phyloP scores from a whole-genome alignment of 2,888 invertebrate genomes.

The Nebria salina region DNA sequence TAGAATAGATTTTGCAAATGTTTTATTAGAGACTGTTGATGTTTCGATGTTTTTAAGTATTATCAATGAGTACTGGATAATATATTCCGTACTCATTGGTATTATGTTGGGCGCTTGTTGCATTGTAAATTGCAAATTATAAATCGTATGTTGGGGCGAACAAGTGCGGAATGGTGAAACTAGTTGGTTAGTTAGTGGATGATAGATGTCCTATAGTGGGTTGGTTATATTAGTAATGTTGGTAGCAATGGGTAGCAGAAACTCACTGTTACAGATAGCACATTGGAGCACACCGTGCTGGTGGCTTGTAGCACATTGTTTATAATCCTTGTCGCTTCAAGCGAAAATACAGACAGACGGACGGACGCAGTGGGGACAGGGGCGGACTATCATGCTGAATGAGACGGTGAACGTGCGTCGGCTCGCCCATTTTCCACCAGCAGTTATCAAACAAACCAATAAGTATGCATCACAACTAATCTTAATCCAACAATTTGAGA shows the following conservation, averaged over 20 bases:
- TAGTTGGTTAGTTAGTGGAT: constrained; percentile 32
- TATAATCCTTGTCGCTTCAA: constrained; percentile 45
- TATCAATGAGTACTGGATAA: too few species aligned
- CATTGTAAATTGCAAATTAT: not conserved
- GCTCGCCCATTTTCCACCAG: constrained; percentile 11
- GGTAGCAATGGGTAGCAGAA: constrained; percentile 37
- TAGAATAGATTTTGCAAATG: too few species aligned
- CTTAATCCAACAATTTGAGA: too few species aligned
- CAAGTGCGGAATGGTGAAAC: too few species aligned
- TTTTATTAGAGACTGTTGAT: too few species aligned
- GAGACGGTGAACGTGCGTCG: constrained; percentile 9
- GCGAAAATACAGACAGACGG: constrained; percentile 26
- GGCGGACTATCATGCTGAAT: not conserved
- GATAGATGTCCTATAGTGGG: constrained; percentile 36
- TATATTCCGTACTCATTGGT: too few species aligned
- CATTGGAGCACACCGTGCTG: constrained; percentile 17
- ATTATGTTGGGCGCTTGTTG: not conserved
- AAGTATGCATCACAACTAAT: not conserved
- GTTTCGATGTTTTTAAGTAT: too few species aligned
- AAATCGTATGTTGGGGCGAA: not conserved
- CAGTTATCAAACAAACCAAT: not conserved
- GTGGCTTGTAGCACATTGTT: constrained; percentile 47
- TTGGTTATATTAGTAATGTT: constrained; percentile 10
- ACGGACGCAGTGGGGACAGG: not conserved
- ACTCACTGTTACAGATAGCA: constrained; percentile 30